phyloP scores from a whole-genome alignment of 2,113 vertebrate genomes.

The Microcebus griseorufus region DNA sequence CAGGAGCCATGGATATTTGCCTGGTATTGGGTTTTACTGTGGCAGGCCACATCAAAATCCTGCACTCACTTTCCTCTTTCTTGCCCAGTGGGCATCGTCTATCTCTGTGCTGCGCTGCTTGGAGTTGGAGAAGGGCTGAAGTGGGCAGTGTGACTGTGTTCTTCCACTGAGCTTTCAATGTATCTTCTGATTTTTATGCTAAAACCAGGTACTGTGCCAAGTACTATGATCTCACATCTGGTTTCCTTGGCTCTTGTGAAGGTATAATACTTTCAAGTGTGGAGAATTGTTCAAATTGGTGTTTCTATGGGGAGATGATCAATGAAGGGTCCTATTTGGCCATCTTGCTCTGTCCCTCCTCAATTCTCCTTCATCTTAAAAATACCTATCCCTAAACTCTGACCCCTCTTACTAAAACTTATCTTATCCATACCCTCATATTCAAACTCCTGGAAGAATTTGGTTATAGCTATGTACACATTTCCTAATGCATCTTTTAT shows the following conservation, averaged over 20 bases:
- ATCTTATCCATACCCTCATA: background rate
- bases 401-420: background rate
- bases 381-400: background rate
- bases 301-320: background rate
- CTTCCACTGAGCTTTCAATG: background rate
- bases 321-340: background rate
- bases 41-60: background rate
- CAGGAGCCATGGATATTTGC: background rate
- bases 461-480: background rate
- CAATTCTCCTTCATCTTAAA: background rate
- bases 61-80: background rate
- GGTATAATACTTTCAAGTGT: background rate
- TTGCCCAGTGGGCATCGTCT: background rate
- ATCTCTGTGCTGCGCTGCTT: background rate
- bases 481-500: background rate
- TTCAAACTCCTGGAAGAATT: background rate
- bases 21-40: background rate
- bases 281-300: background rate
- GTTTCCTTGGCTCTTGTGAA: background rate
- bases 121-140: background rate
- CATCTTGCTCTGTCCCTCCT: background rate
- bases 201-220: too few relatives aligned
- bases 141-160: background rate
- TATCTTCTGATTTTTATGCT: too few relatives aligned
- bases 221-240: too few relatives aligned